A percentile compares a stretch with the other conserved stretches of the same genome.
Evolutionary conservation across 2,888 invertebrate genomes (phyloP).

Genomic region (Globia sparganii): DNA sequence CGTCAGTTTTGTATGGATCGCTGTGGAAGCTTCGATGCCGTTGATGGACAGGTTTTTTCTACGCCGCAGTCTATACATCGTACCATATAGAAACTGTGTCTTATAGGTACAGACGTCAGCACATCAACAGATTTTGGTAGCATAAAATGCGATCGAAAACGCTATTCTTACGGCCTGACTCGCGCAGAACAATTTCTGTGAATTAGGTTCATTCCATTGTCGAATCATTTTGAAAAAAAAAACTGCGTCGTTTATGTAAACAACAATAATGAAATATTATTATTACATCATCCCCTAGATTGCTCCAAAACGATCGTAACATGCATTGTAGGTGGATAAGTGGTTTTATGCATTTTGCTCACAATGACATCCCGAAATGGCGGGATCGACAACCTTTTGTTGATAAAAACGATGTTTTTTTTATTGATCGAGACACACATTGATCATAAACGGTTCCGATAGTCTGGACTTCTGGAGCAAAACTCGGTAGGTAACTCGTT

Average conservation of each 20-base stretch:
- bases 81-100: too few species aligned
- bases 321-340: slow-evolving; percentile 34
- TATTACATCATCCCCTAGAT: slow-evolving; percentile 42
- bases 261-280: slow-evolving; percentile 64
- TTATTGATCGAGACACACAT: too few species aligned
- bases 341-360: slow-evolving; percentile 37
- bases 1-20: too few species aligned
- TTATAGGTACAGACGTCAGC: too few species aligned
- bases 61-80: too few species aligned
- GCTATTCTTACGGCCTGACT: slow-evolving; percentile 35
- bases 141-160: slow-evolving; percentile 1
- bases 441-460: too few species aligned
- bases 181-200: slow-evolving; percentile 68
- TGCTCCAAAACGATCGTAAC: slow-evolving; percentile 48
- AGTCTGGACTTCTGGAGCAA: background rate
- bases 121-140: too few species aligned
- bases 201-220: slow-evolving; percentile 72
- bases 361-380: slow-evolving; percentile 2
- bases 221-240: slow-evolving; percentile 69
- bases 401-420: background rate
- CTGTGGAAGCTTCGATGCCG: too few species aligned
- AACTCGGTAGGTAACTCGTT: too few species aligned
- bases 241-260: slow-evolving; percentile 71
- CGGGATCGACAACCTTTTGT: slow-evolving; percentile 16
- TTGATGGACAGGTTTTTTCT: too few species aligned